Base-by-base conservation (phyloP, 2,797 vertebrate genomes). In the Sciaenops ocellatus region DNA sequence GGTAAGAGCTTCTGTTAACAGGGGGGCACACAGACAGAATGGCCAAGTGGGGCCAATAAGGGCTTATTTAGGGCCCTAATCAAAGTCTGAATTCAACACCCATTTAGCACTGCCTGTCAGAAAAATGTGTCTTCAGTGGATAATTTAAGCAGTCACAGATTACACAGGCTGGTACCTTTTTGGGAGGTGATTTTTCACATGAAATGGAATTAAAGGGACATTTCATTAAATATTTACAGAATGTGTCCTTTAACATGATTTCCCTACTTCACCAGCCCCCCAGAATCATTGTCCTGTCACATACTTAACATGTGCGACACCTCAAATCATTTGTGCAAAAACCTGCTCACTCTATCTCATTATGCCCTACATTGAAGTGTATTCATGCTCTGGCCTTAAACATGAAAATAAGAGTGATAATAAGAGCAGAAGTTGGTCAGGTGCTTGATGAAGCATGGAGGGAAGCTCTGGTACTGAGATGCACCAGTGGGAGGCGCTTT, bases 401-500 rank as follows among this genome's bases (percentile, higher is more conserved):
- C 15, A 15, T 1, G 15, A 15, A 56, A 63, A 46, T 26, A 24
- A 48, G 8, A n/a, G 1, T 6, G 30, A 1, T 5, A 59, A 16
- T 0, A 18, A 15, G 16, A n/a, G 64, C 30, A 47, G 57, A 51
- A 50, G 73, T 38, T 57, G 78, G 5, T 82, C 54, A 85, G 66
- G 74, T 79, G 79, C 71, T 18, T 46, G 78, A 7, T 57, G 62
- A 42, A 41, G 3, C 78, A 11, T 52, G 83, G 26, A 56, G 16
- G 38, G 30, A 51, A 44, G 66, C 54, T 78, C 70, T 26, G 61
- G 64, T 93, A 77, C 89, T 41, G n/a, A 76, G 57, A 73, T 44
- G 1, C 54, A 82, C 93, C 98, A 96, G 97, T 95, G 96, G 97
- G 97, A 96, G 98, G 97, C 96, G 96, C 98, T 95, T 97, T 96